Conservation (phyloP, 1,140 invertebrate species). For the Dreissena polymorpha region DNA sequence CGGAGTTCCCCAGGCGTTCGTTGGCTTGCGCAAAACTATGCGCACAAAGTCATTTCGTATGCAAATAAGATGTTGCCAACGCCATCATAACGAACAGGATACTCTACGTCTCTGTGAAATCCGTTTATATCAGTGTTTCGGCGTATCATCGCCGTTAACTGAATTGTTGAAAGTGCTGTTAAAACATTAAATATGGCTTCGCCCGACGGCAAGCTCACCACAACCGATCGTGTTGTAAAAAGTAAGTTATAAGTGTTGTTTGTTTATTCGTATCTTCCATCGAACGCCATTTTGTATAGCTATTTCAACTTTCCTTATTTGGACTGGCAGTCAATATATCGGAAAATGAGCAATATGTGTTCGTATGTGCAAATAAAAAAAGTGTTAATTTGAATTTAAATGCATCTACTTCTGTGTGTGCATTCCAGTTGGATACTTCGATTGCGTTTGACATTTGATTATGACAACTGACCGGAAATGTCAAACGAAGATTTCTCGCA, state of each 20-base stretch:
- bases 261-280: conserved; percentile 55
- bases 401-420: too few species aligned
- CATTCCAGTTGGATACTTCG: background rate
- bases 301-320: conserved; percentile 58
- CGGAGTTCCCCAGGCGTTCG: conserved; percentile 73
- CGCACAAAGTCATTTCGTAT: conserved; percentile 74
- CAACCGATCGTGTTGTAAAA: conserved; percentile 87
- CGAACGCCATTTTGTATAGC: conserved; percentile 73
- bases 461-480: conserved; percentile 56
- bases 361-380: too few species aligned
- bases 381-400: too few species aligned
- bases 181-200: conserved; percentile 76
- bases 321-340: background rate
- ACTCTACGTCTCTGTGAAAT: conserved; percentile 67
- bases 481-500: conserved; percentile 25
- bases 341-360: too few species aligned
- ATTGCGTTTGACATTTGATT: conserved; percentile 15
- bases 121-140: conserved; percentile 69
- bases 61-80: conserved; percentile 79
- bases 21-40: conserved; percentile 77
- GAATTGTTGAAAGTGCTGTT: conserved; percentile 60
- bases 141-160: conserved; percentile 73
- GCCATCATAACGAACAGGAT: conserved; percentile 76
- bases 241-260: conserved; percentile 81
- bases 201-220: conserved; percentile 83